Evolutionary conservation across 2,888 invertebrate species (phyloP).

Genomic region (Arctia plantaginis): DNA sequence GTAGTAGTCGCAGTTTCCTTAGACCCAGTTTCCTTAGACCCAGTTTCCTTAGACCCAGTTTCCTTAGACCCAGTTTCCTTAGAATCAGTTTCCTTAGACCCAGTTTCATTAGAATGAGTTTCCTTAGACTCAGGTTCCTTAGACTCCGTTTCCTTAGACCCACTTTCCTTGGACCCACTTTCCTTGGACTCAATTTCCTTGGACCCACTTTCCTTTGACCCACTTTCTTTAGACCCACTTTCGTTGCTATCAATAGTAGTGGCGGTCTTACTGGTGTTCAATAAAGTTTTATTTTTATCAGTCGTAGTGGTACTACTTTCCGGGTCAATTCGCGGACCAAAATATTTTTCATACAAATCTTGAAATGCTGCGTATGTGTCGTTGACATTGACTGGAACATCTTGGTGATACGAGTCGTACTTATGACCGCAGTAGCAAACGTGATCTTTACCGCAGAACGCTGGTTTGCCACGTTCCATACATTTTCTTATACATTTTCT

Average conservation of each 20-base stretch:
- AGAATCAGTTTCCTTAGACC: neutral
- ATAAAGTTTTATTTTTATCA: neutral
- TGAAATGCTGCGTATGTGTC: constrained; percentile 1
- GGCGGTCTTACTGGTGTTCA: neutral
- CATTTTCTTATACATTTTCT: constrained; percentile 72
- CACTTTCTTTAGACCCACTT: too few species aligned
- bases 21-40: neutral
- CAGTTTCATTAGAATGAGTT: too few species aligned
- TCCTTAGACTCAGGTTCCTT: too few species aligned
- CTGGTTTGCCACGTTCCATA: constrained; percentile 68
- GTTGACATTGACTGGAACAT: constrained; percentile 16
- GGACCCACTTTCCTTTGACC: too few species aligned
- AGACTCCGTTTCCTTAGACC: too few species aligned
- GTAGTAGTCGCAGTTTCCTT: neutral
- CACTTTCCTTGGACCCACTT: too few species aligned
- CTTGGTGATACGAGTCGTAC: constrained; percentile 41
- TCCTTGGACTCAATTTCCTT: too few species aligned
- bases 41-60: neutral
- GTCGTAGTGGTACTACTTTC: neutral
- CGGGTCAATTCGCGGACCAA: constrained; percentile 52
- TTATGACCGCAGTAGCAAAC: constrained; percentile 76
- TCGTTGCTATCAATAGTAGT: neutral
- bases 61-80: neutral
- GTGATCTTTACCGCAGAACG: constrained; percentile 81
- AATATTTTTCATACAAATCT: constrained; percentile 74